Evolutionary conservation across 2,888 invertebrate species (phyloP), one percentile per base, ranked within the genome.

Genomic region (Griposia aprilina): DNA sequence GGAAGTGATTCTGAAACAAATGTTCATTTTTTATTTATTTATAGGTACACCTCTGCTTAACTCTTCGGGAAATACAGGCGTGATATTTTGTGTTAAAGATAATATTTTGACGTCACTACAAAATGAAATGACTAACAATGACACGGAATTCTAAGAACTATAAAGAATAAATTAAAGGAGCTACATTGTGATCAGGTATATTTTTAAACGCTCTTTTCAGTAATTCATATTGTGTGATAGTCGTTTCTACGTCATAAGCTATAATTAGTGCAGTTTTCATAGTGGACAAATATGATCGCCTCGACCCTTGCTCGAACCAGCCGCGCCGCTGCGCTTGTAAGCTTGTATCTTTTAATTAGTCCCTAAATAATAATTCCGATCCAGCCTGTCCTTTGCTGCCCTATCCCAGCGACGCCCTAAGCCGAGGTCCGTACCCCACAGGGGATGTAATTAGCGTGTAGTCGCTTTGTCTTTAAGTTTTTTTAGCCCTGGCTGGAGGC

Each of bases 101-200:
- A 69, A 52, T 59, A n/a, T 36, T 59, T 30, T 69, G 57, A 84
- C 82, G 72, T 78, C 82, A 82, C 62, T n/a, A 74, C 59, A 65
- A 55, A 71, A 72, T 68, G 8, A 45, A 45, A 26, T n/a, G 36
- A 20, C 3, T 30, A 26, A 74, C 45, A 76, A 81, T 20, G 41
- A 15, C 7, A 57, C 23, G 15, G 26, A 63, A 36, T 74, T 73
- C 17, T 55, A 57, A 36, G 76, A 63, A 65, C 13, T 57, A 26
- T 65, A 52, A 17, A 59, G 0, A 83, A 59, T 74, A 55, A 60
- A 65, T 65, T 59, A 60, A 23, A 41, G 0, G 1, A 52, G 23
- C 23, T 65, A n/a, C 55, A 59, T 66, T 66, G 15, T 52, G 30
- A 62, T 59, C 10, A 48, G 17, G 20, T 65, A 4, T 45, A 72